Evolutionary conservation across 2,888 invertebrate genomes (phyloP).

Genomic region (Melanotus villosus): DNA sequence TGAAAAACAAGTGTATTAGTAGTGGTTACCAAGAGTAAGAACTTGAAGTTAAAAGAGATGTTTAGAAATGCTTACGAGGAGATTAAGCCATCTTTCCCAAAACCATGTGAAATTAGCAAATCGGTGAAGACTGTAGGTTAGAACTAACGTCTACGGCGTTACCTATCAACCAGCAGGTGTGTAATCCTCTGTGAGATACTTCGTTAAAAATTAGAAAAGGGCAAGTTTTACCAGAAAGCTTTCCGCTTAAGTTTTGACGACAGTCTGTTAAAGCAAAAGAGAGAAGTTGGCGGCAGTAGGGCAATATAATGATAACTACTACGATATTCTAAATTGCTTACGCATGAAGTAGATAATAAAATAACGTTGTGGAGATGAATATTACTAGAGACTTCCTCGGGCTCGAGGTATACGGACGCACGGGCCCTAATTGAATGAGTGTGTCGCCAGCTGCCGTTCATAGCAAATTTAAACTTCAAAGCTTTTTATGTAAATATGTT

Average conservation of each 20-base stretch:
- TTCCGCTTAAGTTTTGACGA: neutral
- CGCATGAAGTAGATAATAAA: conserved; percentile 40
- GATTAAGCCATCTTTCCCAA: no score
- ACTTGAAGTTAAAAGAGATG: no score
- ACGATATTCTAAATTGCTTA: conserved; percentile 37
- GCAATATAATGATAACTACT: conserved; percentile 32
- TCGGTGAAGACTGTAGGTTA: no score
- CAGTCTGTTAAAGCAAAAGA: conserved; percentile 10
- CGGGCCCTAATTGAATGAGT: conserved; percentile 41
- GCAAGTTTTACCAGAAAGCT: neutral
- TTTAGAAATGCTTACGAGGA: no score
- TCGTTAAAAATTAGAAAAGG: neutral
- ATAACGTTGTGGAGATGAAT: conserved; percentile 42
- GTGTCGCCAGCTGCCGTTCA: conserved; percentile 45
- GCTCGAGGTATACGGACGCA: conserved; percentile 36
- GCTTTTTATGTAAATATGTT: conserved; percentile 48
- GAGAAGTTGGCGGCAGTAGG: conserved; percentile 8
- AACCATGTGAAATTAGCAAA: no score
- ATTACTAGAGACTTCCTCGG: conserved; percentile 33
- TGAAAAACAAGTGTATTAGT: no score
- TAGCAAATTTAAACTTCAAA: conserved; percentile 47
- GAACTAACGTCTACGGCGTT: no score
- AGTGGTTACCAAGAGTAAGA: no score
- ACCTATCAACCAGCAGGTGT: no score
- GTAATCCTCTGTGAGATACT: no score